Evolutionary conservation across 2,113 vertebrate genomes (phyloP), one percentile per base, ranked within the genome.

Genomic region (Pica pica): DNA sequence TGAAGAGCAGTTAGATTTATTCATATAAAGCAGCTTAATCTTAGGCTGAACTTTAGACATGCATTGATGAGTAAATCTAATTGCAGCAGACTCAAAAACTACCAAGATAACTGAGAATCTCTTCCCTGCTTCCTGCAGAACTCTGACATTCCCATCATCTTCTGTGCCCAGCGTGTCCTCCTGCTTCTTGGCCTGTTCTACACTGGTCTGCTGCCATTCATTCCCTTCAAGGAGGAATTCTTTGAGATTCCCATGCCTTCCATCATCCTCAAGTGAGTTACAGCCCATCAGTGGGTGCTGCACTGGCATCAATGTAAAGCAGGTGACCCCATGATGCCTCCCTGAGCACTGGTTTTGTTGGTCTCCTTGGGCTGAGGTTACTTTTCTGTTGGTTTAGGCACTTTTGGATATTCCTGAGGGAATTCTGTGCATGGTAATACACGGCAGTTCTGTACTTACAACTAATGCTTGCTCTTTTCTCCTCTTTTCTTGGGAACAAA

Each of bases 181-280:
- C 98, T 99, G 89, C 98, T 99, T 56, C 94, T 99, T 31, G 99
- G 99, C 26, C 98, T 99, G 59, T 99, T 99, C 98, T 99, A 99
- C 97, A 99, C 99, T 0, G 99, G 99, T 23, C 98, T 99, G 37
- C 98, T 99, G 94, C 99, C 99, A 3, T 99, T 99, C 74, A 97
- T 99, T 83, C 99, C 99, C 50, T 98, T 99, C 83, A 98, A 98
- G 95, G 99, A 99, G 95, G 99, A 99, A 82, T 99, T 99, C 94
- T 97, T 99, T 94, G 99, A 99, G 97, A 99, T 99, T 69, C 99
- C 99, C 50, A 99, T 99, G 99, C 99, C 99, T 78, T 99, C 99
- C 37, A 99, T 99, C 89, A 97, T 99, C 70, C 96, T 98, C 94
- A 99, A 99, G 99, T 99, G 97, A 98, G 99, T 98, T 14, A 3